Evolutionary conservation across 2,113 vertebrate species (phyloP).

Genomic region (Nicator chloris): DNA sequence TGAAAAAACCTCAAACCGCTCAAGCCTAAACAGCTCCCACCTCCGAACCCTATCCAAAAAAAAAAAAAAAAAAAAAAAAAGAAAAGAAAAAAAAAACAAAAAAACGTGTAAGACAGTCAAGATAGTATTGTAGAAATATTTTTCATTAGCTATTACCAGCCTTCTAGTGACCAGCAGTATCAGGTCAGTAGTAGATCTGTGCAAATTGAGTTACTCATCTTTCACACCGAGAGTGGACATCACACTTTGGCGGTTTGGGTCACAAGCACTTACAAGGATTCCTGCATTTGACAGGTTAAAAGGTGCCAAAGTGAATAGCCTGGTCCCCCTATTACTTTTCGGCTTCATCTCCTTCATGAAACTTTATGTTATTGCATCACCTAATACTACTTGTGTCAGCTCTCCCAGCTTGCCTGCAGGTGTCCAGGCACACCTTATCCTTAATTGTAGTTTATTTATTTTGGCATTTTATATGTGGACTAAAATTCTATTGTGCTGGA

Average conservation of each 20-base stretch:
- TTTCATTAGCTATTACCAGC: neutral
- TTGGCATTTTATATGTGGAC: neutral
- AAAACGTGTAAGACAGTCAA: neutral
- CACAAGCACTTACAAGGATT: neutral
- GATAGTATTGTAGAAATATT: neutral
- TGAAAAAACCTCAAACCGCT: neutral
- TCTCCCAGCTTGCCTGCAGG: neutral
- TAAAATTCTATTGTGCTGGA: neutral
- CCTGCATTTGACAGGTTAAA: neutral
- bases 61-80: neutral
- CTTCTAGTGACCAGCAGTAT: neutral
- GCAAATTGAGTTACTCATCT: neutral
- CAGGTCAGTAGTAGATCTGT: neutral
- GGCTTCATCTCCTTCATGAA: neutral
- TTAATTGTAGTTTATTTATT: neutral
- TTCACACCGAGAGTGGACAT: fast-evolving
- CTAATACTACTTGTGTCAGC: neutral
- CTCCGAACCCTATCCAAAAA: neutral
- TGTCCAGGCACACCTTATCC: neutral
- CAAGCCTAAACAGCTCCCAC: fast-evolving
- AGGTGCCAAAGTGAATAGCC: neutral
- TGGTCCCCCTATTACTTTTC: neutral
- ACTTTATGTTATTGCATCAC: neutral
- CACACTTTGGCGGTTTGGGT: neutral
- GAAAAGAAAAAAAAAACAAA: no score